Evolutionary conservation across 2,113 vertebrate genomes (phyloP).

Genomic region (Tragelaphus scriptus): DNA sequence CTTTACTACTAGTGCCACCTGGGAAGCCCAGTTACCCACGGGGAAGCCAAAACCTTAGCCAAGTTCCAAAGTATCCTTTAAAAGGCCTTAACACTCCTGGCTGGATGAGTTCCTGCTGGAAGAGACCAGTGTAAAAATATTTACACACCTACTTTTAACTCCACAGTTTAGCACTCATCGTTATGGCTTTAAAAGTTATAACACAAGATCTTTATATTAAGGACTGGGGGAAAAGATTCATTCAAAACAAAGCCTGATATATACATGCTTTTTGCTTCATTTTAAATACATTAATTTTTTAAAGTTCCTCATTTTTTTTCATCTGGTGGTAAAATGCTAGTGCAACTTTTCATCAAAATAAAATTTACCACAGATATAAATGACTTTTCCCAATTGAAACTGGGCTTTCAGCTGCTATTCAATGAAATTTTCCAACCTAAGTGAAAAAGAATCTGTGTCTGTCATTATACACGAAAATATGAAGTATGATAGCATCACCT

Average conservation of each 20-base stretch:
- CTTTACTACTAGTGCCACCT: neutral
- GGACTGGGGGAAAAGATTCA: constrained; percentile 52
- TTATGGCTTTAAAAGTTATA: constrained; percentile 85
- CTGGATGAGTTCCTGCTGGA: neutral
- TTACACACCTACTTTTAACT: constrained; percentile 80
- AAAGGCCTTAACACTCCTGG: neutral
- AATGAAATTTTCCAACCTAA: constrained; percentile 62
- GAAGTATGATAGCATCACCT: constrained; percentile 73
- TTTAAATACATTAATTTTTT: constrained; percentile 73
- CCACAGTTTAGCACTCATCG: constrained; percentile 80
- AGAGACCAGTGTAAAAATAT: constrained; percentile 74
- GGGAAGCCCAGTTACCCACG: neutral
- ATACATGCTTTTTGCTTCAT: constrained; percentile 74
- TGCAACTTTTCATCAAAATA: constrained; percentile 75
- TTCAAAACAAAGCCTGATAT: constrained; percentile 78
- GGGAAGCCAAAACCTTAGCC: neutral
- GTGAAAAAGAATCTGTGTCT: constrained; percentile 58
- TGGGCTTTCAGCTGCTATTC: constrained; percentile 65
- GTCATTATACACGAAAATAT: constrained; percentile 76
- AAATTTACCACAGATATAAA: constrained; percentile 71
- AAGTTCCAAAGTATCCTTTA: neutral
- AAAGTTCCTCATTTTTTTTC: constrained; percentile 68
- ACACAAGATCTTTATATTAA: constrained; percentile 78
- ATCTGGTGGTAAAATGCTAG: constrained; percentile 73
- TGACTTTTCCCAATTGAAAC: constrained; percentile 57